A percentile compares a stretch with the other conserved stretches of the same genome.
Conservation (phyloP, 2,797 vertebrate genomes). For the Ctenosaura bakeri region DNA sequence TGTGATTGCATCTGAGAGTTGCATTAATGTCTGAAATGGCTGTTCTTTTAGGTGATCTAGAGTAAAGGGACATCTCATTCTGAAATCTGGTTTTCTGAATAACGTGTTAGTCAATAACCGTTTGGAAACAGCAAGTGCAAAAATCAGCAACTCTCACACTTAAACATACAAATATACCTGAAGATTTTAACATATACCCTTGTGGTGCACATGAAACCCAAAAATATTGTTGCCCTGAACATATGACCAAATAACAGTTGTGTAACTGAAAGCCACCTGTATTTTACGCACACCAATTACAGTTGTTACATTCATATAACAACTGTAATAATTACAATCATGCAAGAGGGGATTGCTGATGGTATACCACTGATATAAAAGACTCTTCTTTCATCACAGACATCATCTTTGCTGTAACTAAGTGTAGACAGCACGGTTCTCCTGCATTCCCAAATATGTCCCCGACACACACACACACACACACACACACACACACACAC, state of each 20-base stretch:
- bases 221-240: constrained; percentile 8
- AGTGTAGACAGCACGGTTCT: not conserved
- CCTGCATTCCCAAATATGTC: not conserved
- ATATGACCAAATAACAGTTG: constrained; percentile 20
- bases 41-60: constrained; percentile 36
- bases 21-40: constrained; percentile 55
- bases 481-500: too few species aligned
- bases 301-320: constrained; percentile 8
- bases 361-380: not conserved
- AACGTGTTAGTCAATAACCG: not conserved
- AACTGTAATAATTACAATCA: constrained; percentile 17
- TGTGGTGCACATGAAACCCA: not conserved
- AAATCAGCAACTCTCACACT: not conserved
- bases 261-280: constrained; percentile 20
- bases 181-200: not conserved
- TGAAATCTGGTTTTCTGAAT: constrained; percentile 39
- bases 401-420: not conserved
- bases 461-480: too few species aligned
- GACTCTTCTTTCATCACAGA: not conserved
- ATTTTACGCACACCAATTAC: constrained; percentile 12
- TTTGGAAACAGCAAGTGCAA: not conserved
- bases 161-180: not conserved
- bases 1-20: constrained; percentile 51
- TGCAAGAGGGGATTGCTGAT: constrained; percentile 2
- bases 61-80: constrained; percentile 20